Evolutionary conservation across 1,140 invertebrate genomes (phyloP), one percentile per base, ranked within the genome.

Genomic region (Limonius californicus): DNA sequence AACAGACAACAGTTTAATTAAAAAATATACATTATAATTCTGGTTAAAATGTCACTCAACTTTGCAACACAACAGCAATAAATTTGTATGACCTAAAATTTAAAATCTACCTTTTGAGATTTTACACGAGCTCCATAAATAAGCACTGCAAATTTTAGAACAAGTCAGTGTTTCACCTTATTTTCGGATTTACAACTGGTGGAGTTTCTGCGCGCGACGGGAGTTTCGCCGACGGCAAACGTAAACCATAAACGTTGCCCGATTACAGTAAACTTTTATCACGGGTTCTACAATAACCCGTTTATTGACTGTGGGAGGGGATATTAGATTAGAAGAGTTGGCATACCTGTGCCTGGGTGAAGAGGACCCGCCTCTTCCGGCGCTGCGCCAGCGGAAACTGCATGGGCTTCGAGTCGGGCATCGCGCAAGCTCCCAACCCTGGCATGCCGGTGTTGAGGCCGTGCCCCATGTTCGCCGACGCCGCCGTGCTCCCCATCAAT

Each of bases 341-440:
- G 15, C 2, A 79, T 71, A 89, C 87, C 85, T 99, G 97, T 55
- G 94, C 91, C 80, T 99, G 97, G 27, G 95, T 98, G 80, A 99
- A 99, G 42, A 99, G 86, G 59, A 99, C 95, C 69, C 97, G 85
- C 68, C 97, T 85, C 80, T 99, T 99, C 69, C 97, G 82, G 67
- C 92, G 81, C 79, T 94, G 91, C 11, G 91, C 88, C 64, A 95
- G 83, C 20, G 92, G 92, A 78, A 95, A 95, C 78, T 95, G 92
- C 86, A 95, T 91, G 54, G 91, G 88, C 78, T 94, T 93, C 63
- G 89, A 83, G 76, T 92, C 91, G 69, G 87, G 84, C 6, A 88
- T 86, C 58, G 87, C 87, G 75, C 88, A 89, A 23, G 88, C 87
- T 47, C 86, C 87, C 72, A 89, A 80, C 50, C 86, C 85, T 57